These are phyloP conservation scores for Alosa sapidissima DNA, from an alignment of 2,797 vertebrate species.

Conservation along the genomic window DNA sequence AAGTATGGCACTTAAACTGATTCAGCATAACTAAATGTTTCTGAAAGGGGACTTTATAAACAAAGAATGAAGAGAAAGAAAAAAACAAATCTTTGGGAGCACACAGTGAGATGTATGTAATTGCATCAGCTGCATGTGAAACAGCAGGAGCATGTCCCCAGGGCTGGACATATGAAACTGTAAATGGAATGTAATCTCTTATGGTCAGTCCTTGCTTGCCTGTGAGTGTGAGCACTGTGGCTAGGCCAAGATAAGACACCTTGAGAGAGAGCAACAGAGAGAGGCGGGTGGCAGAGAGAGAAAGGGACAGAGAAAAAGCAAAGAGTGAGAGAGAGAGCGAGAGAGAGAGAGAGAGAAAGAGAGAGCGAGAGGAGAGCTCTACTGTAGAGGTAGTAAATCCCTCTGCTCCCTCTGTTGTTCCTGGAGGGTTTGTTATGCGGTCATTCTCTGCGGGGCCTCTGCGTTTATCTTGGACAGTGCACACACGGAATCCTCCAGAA, in stretches of 20 bases:
- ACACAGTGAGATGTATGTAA: not conserved
- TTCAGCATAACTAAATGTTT: not conserved
- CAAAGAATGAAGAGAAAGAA: not conserved
- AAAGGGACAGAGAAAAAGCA: not conserved
- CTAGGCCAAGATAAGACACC: not conserved
- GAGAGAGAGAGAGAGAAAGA: not conserved
- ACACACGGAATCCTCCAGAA: slow-evolving; percentile 6
- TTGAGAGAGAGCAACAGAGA: not conserved
- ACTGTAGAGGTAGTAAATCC: not conserved
- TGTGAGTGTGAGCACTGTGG: not conserved
- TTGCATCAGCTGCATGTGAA: not conserved
- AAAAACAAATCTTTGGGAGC: not conserved
- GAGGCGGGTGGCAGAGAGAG: not conserved
- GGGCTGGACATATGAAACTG: not conserved
- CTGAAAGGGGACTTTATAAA: not conserved
- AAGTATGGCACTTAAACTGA: not conserved
- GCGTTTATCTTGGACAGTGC: not conserved
- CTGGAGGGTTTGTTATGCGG: slow-evolving; percentile 2
- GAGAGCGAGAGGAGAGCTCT: not conserved
- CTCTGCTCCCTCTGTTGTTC: not conserved
- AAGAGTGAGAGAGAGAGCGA: not conserved
- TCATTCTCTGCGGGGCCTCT: not conserved
- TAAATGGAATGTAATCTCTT: not conserved
- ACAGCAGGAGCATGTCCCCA: not conserved
- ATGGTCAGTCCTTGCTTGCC: not conserved